phyloP scores from a whole-genome alignment of 1,140 invertebrate species.

The Daktulosphaira vitifoliae region DNA sequence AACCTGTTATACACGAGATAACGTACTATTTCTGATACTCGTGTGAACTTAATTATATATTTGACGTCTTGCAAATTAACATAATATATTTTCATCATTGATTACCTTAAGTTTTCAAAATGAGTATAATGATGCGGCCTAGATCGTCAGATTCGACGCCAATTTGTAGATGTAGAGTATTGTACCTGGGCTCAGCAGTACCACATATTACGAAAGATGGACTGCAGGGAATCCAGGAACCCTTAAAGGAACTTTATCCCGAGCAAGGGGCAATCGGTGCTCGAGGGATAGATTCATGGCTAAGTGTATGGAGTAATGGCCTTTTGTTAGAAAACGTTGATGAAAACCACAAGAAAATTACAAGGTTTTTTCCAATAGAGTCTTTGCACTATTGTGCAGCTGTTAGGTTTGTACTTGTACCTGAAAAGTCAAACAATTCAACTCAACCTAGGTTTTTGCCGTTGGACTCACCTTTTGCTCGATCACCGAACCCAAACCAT shows the following conservation, averaged over 20 bases:
- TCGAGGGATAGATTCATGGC: slow-evolving; percentile 91
- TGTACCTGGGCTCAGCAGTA: slow-evolving; percentile 94
- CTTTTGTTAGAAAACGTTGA: slow-evolving; percentile 93
- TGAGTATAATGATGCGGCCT: slow-evolving; percentile 12
- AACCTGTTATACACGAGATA: too few species aligned
- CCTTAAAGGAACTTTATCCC: slow-evolving; percentile 90
- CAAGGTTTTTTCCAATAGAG: slow-evolving; percentile 94
- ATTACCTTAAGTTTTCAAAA: too few species aligned
- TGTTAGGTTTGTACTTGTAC: slow-evolving; percentile 63
- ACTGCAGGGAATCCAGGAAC: slow-evolving; percentile 94
- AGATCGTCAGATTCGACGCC: slow-evolving; percentile 58
- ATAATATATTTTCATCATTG: background rate
- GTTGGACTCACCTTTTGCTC: slow-evolving; percentile 88
- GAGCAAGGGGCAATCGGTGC: slow-evolving; percentile 75
- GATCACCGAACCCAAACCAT: slow-evolving; percentile 71
- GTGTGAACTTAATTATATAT: too few species aligned
- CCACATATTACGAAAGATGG: slow-evolving; percentile 97
- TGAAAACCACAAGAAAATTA: slow-evolving; percentile 87
- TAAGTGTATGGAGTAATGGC: slow-evolving; percentile 95
- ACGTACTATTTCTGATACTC: too few species aligned
- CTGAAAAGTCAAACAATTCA: slow-evolving; percentile 46
- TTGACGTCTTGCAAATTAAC: too few species aligned
- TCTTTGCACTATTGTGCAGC: slow-evolving; percentile 96
- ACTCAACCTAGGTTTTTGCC: slow-evolving; percentile 81
- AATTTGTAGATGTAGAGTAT: slow-evolving; percentile 90